phyloP scores from a whole-genome alignment of 2,888 invertebrate species.

The Brachylomia viminalis region DNA sequence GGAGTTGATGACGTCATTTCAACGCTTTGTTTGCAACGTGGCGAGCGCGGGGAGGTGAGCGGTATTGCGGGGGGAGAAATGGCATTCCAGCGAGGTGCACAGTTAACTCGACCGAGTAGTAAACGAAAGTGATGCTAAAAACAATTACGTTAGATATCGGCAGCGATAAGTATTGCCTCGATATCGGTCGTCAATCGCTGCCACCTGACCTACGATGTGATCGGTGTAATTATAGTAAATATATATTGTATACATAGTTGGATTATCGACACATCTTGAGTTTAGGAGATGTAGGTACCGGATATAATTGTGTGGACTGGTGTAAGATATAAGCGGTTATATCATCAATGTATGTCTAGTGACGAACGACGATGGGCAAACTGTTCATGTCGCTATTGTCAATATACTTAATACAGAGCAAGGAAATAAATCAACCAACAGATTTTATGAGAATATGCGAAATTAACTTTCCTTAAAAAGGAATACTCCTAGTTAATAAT shows the following conservation, averaged over 20 bases:
- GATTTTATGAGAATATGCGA: not conserved
- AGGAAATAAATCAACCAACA: not conserved
- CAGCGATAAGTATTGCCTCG: constrained; percentile 55
- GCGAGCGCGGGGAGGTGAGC: no score
- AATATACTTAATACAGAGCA: not conserved
- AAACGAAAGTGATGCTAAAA: constrained; percentile 62
- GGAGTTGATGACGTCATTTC: no score
- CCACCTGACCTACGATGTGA: constrained; percentile 77
- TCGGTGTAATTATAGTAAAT: constrained; percentile 83
- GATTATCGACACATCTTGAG: constrained; percentile 72
- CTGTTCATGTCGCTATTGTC: not conserved
- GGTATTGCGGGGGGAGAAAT: no score
- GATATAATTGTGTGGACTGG: constrained; percentile 57
- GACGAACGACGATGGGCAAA: not conserved
- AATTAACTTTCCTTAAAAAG: not conserved
- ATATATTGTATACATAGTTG: constrained; percentile 72
- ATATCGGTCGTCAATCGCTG: constrained; percentile 61
- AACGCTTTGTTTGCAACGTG: no score
- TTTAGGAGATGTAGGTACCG: constrained; percentile 72
- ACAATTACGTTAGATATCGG: constrained; percentile 65
- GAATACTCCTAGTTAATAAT: not conserved
- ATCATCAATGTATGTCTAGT: not conserved
- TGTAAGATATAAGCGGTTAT: not conserved
- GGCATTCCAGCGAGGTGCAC: no score
- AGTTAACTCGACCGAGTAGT: no score